These are phyloP conservation scores for Andrena cerasifolii DNA, from an alignment of 1,140 invertebrate species.

Conservation along the genomic window DNA sequence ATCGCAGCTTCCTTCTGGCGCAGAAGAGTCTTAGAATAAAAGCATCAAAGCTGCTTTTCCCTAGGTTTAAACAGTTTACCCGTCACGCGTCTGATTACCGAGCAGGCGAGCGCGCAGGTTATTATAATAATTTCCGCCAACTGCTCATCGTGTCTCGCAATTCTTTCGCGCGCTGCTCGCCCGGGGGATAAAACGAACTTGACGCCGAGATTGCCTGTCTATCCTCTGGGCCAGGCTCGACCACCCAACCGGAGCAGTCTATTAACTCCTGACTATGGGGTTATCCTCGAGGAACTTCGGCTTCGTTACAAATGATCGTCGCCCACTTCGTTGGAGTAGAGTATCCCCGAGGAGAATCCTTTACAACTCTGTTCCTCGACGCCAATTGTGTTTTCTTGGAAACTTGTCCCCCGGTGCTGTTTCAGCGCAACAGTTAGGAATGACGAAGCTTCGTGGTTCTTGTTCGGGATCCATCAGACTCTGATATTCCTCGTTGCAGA, in stretches of 20 bases:
- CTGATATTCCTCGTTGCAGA: not conserved
- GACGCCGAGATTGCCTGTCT: constrained; percentile 24
- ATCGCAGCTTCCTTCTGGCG: not conserved
- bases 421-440: too few species aligned
- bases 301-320: not conserved
- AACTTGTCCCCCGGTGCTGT: too few species aligned
- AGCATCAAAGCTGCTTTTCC: not conserved
- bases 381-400: too few species aligned
- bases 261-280: not conserved
- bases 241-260: constrained; percentile 17
- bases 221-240: not conserved
- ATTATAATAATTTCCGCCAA: constrained; percentile 8
- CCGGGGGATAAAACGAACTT: not conserved
- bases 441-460: not conserved
- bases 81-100: constrained; percentile 11
- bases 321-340: too few species aligned
- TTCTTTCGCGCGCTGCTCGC: not conserved
- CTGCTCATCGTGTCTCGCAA: not conserved
- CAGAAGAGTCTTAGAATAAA: not conserved
- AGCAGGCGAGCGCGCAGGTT: not conserved
- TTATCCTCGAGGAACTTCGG: not conserved
- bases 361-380: too few species aligned
- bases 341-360: too few species aligned
- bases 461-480: not conserved
- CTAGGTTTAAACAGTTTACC: too few species aligned